Percentiles rank a stretch among this genome's conserved stretches.
Evolutionary conservation across 2,113 vertebrate genomes (phyloP).

Genomic region (Scalopus aquaticus): DNA sequence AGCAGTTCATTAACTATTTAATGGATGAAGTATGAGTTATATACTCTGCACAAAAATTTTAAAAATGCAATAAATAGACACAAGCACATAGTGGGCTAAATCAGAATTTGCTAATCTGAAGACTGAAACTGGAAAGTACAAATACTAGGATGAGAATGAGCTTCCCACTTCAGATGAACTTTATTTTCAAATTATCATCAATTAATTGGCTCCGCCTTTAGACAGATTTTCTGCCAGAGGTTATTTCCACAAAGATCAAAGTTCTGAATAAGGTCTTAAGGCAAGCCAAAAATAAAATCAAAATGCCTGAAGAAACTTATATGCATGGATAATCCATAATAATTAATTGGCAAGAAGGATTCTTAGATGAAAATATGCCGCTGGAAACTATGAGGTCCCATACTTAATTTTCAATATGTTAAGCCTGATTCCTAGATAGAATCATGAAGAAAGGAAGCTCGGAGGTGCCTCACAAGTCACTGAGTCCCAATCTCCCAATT

Average conservation of each 20-base stretch:
- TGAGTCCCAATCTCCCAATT: not conserved
- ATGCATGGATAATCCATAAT: slow-evolving; percentile 48
- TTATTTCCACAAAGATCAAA: slow-evolving; percentile 58
- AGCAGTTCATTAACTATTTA: not conserved
- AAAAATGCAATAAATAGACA: not conserved
- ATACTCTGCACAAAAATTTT: not conserved
- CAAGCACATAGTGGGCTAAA: not conserved
- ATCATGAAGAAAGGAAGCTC: not conserved
- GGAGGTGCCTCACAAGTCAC: not conserved
- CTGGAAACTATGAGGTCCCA: not conserved
- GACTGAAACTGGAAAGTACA: slow-evolving; percentile 20
- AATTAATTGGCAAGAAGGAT: slow-evolving; percentile 45
- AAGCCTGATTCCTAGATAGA: not conserved
- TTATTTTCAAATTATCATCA: slow-evolving; percentile 51
- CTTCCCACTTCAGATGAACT: slow-evolving; percentile 18
- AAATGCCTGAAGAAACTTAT: slow-evolving; percentile 33
- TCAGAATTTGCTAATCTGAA: not conserved
- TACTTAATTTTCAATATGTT: slow-evolving; percentile 27
- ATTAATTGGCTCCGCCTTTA: slow-evolving; percentile 43
- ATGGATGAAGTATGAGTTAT: not conserved
- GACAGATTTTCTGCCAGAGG: slow-evolving; percentile 17
- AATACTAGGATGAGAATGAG: slow-evolving; percentile 13
- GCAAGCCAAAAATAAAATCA: not conserved
- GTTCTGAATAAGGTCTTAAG: slow-evolving; percentile 50
- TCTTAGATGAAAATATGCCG: slow-evolving; percentile 45